Evolutionary conservation across 2,888 invertebrate genomes (phyloP).

Genomic region (Epiblema foenella): DNA sequence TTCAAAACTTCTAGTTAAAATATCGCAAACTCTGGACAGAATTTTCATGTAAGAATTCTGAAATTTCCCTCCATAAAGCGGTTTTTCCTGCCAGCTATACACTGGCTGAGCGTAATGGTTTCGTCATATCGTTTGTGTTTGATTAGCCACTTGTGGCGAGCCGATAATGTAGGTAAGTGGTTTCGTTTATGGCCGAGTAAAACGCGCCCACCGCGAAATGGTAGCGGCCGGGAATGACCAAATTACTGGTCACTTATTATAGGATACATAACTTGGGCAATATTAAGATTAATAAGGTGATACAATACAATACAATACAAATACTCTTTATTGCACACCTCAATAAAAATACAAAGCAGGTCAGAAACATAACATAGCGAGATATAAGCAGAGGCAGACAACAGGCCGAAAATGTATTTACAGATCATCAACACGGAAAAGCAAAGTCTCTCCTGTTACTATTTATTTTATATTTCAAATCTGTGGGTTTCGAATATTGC

Average conservation of each 20-base stretch:
- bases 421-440: neutral
- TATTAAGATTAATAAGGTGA: neutral
- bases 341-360: too few species aligned
- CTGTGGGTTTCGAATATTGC: too few species aligned
- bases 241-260: constrained; percentile 28
- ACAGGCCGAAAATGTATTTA: too few species aligned
- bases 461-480: too few species aligned
- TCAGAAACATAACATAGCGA: too few species aligned
- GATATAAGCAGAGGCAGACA: too few species aligned
- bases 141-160: constrained; percentile 32
- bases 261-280: neutral
- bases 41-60: too few species aligned
- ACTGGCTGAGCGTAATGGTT: neutral
- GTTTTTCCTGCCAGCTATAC: neutral
- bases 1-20: too few species aligned
- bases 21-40: too few species aligned
- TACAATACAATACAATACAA: too few species aligned
- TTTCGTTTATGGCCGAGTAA: constrained; percentile 35
- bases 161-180: constrained; percentile 35
- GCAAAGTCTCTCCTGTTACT: neutral
- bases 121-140: constrained; percentile 7
- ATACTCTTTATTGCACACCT: too few species aligned
- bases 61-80: too few species aligned
- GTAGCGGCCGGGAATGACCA: constrained; percentile 25
- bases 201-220: constrained; percentile 33